Percentiles rank a stretch among this genome's conserved stretches.
phyloP scores from a whole-genome alignment of 2,888 invertebrate genomes.

The Lathronympha strigana region DNA sequence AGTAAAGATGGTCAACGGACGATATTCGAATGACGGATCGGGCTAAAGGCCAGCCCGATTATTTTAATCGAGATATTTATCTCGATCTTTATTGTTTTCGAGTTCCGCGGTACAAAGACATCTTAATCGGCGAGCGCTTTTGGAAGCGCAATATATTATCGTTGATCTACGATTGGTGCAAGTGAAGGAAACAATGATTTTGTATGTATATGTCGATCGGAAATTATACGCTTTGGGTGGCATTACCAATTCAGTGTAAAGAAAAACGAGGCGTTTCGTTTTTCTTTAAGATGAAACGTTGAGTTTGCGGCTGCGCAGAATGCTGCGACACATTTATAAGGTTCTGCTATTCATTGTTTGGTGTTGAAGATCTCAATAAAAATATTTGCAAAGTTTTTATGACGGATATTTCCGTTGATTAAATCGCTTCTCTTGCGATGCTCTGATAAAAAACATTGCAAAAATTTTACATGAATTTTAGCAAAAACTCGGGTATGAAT shows the following conservation, averaged over 20 bases:
- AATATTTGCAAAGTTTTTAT: slow-evolving; percentile 12
- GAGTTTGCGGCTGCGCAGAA: slow-evolving; percentile 2
- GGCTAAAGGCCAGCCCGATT: slow-evolving; percentile 72
- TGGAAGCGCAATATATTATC: slow-evolving; percentile 63
- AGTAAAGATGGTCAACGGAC: slow-evolving; percentile 12
- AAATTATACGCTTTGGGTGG: slow-evolving; percentile 55
- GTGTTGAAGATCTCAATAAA: slow-evolving; percentile 10
- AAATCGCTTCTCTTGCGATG: slow-evolving; percentile 15
- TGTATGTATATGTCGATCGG: slow-evolving; percentile 61
- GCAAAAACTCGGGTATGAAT: slow-evolving; percentile 25
- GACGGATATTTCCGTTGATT: slow-evolving; percentile 10
- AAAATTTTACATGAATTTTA: slow-evolving; percentile 7
- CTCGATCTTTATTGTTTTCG: slow-evolving; percentile 73
- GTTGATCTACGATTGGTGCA: slow-evolving; percentile 49
- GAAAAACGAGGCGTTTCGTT: slow-evolving; percentile 41
- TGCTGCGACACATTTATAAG: slow-evolving; percentile 7
- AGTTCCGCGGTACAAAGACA: slow-evolving; percentile 66
- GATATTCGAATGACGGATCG: slow-evolving; percentile 69
- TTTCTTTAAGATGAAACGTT: slow-evolving; percentile 2
- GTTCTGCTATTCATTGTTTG: neutral
- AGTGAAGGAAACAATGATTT: slow-evolving; percentile 62
- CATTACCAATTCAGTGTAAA: slow-evolving; percentile 49
- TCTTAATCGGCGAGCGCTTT: slow-evolving; percentile 70
- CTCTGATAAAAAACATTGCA: slow-evolving; percentile 13
- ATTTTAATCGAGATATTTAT: slow-evolving; percentile 78